These are phyloP conservation scores for Plutella xylostella DNA, from an alignment of 2,888 invertebrate genomes.

Conservation along the genomic window DNA sequence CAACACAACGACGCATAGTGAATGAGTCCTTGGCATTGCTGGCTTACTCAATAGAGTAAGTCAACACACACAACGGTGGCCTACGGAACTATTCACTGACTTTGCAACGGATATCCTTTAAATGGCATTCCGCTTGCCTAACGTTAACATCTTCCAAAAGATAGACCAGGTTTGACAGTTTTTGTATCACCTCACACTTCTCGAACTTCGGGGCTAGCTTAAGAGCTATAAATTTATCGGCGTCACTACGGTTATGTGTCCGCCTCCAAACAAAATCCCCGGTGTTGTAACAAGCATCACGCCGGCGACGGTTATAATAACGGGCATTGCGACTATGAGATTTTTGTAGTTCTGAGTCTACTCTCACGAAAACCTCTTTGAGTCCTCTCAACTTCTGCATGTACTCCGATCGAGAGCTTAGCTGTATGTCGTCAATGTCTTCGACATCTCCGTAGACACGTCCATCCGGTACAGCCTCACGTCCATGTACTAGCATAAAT, in stretches of 20 bases:
- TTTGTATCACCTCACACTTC: not conserved
- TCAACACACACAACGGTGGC: too few species aligned
- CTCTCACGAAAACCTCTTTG: slow-evolving; percentile 15
- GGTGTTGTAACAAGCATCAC: slow-evolving; percentile 16
- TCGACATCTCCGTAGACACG: slow-evolving; percentile 11
- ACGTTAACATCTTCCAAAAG: too few species aligned
- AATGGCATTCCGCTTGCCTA: too few species aligned
- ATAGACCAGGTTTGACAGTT: not conserved
- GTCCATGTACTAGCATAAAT: slow-evolving; percentile 15
- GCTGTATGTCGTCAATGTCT: slow-evolving; percentile 8
- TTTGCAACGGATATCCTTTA: too few species aligned
- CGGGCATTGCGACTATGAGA: slow-evolving; percentile 16
- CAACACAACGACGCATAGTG: too few species aligned
- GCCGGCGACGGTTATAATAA: slow-evolving; percentile 17
- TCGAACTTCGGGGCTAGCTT: not conserved
- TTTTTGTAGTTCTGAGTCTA: slow-evolving; percentile 12
- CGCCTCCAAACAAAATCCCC: slow-evolving; percentile 16
- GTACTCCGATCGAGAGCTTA: slow-evolving; percentile 6
- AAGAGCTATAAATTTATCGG: not conserved
- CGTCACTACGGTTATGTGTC: not conserved
- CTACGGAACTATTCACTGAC: too few species aligned
- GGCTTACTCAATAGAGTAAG: too few species aligned
- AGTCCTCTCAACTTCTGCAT: slow-evolving; percentile 16
- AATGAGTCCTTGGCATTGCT: too few species aligned
- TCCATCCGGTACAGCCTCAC: slow-evolving; percentile 16